phyloP scores from a whole-genome alignment of 2,797 vertebrate species.

The Alfaro cultratus region DNA sequence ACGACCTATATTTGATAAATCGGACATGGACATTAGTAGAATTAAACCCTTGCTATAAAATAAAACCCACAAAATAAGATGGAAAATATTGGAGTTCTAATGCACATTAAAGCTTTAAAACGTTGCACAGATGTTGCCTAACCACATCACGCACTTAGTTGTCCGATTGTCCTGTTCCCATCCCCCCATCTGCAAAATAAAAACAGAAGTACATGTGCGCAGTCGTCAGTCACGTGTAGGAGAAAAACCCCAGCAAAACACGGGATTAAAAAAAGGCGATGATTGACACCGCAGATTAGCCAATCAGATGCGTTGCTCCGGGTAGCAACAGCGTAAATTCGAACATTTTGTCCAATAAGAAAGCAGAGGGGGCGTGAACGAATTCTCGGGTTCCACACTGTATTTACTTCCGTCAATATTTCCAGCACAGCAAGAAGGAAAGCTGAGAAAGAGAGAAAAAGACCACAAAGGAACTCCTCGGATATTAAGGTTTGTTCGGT shows the following conservation, averaged over 20 bases:
- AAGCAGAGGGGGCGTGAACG: constrained; percentile 31
- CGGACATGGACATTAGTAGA: neutral
- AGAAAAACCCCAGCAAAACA: constrained; percentile 61
- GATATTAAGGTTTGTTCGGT: constrained; percentile 51
- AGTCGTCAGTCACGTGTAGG: constrained; percentile 65
- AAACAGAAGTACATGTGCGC: constrained; percentile 75
- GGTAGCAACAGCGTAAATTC: constrained; percentile 61
- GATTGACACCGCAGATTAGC: constrained; percentile 26
- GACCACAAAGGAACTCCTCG: constrained; percentile 28
- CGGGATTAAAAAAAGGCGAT: constrained; percentile 11
- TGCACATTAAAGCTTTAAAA: neutral
- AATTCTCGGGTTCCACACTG: constrained; percentile 6
- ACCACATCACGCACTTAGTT: neutral
- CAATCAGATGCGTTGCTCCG: constrained; percentile 45
- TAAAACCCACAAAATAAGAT: neutral
- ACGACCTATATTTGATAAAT: neutral
- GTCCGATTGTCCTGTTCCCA: constrained; percentile 10
- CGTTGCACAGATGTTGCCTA: neutral
- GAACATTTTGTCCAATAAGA: constrained; percentile 53
- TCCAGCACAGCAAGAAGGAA: constrained; percentile 25
- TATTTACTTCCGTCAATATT: constrained; percentile 80
- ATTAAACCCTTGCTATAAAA: neutral
- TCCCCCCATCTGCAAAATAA: constrained; percentile 63
- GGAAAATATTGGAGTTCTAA: neutral
- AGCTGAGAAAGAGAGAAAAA: constrained; percentile 13